Conservation (phyloP, 1,140 invertebrate species). For the Drosophila auraria region DNA sequence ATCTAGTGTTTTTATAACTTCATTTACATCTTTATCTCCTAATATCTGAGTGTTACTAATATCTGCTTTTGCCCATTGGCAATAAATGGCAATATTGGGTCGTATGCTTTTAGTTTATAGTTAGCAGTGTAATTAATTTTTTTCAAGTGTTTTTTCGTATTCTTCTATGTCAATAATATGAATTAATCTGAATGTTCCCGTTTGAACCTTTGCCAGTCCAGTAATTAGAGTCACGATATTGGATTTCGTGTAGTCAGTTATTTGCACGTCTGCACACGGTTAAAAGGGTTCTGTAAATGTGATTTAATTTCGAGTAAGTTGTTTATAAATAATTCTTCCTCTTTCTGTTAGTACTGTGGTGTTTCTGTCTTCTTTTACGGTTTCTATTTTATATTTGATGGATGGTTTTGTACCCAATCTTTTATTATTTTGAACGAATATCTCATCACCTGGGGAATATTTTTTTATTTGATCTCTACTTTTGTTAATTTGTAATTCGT, state of each 20-base stretch:
- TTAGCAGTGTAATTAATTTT: too few relatives aligned
- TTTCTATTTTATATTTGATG: too few relatives aligned
- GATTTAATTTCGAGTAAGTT: too few relatives aligned
- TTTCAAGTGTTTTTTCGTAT: too few relatives aligned
- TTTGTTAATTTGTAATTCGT: neutral
- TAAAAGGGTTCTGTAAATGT: neutral
- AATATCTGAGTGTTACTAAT: too few relatives aligned
- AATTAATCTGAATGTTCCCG: neutral
- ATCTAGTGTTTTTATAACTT: neutral
- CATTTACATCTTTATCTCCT: too few relatives aligned
- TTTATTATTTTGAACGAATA: too few relatives aligned
- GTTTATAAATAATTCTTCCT: too few relatives aligned
- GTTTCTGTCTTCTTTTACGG: too few relatives aligned
- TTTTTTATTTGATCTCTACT: neutral
- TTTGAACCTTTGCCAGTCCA: neutral
- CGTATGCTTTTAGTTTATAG: too few relatives aligned
- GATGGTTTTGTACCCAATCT: too few relatives aligned
- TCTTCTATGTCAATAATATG: too few relatives aligned
- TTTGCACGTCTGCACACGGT: neutral
- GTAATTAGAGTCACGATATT: neutral
- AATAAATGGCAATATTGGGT: neutral
- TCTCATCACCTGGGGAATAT: neutral
- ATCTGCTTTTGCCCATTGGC: neutral
- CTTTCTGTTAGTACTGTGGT: neutral
- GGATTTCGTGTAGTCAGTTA: slow-evolving; percentile 7